Conservation (phyloP, 2,888 invertebrate genomes). For the Andrena bucephala region DNA sequence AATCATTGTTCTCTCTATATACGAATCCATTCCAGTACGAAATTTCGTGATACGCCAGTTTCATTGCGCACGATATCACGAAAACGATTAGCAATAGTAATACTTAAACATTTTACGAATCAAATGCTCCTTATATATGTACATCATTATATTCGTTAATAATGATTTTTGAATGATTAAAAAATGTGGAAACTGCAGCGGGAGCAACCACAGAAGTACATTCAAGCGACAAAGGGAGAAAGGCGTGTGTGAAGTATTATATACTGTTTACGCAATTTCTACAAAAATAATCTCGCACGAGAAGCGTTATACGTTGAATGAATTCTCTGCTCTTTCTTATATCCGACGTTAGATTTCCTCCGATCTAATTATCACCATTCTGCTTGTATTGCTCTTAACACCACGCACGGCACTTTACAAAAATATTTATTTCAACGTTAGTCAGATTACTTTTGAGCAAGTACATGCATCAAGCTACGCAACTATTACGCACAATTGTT, state of each 20-base stretch:
- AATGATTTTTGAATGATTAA: conserved; percentile 62
- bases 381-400: conserved; percentile 65
- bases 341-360: conserved; percentile 23
- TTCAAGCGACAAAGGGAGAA: conserved; percentile 72
- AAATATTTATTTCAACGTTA: conserved; percentile 71
- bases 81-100: conserved; percentile 56
- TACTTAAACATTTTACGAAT: conserved; percentile 56
- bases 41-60: conserved; percentile 38
- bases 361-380: conserved; percentile 61
- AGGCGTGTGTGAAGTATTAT: conserved; percentile 36
- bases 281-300: conserved; percentile 66
- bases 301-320: conserved; percentile 40
- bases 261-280: conserved; percentile 39
- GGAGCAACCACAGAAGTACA: conserved; percentile 58
- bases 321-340: conserved; percentile 21
- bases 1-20: conserved; percentile 23
- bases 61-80: conserved; percentile 32
- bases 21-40: conserved; percentile 40
- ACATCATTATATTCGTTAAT: conserved; percentile 72
- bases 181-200: conserved; percentile 68
- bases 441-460: conserved; percentile 66
- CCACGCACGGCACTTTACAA: conserved; percentile 70
- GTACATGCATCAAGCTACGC: conserved; percentile 49
- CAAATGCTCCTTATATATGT: conserved; percentile 70
- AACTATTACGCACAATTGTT: conserved; percentile 47